Conservation (phyloP, 2,888 invertebrate genomes). For the Plebejus melissa region DNA sequence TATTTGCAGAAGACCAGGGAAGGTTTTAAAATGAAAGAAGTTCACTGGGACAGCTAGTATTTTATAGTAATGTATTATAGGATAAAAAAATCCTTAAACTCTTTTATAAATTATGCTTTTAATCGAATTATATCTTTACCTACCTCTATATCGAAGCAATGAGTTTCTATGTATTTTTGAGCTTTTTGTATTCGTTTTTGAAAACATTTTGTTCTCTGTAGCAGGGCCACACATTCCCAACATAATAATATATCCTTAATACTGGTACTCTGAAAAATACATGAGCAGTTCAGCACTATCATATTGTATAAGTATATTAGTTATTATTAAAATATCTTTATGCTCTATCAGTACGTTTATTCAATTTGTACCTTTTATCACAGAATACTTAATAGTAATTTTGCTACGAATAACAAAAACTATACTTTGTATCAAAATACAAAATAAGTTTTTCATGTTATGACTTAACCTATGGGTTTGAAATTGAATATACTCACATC, state of each 20-base stretch:
- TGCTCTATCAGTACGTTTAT: background rate
- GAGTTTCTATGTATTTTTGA: constrained; percentile 15
- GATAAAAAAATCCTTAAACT: background rate
- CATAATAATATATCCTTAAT: constrained; percentile 38
- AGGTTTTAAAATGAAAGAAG: too few relatives aligned
- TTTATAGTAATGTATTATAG: background rate
- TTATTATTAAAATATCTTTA: background rate
- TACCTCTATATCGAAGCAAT: constrained; percentile 11
- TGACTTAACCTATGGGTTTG: background rate
- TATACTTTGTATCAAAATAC: background rate
- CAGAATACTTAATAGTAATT: background rate
- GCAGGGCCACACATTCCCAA: constrained; percentile 43
- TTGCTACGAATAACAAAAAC: background rate
- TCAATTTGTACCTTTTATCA: background rate
- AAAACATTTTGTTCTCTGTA: constrained; percentile 39
- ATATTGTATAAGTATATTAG: background rate
- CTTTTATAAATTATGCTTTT: background rate
- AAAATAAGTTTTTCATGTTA: background rate
- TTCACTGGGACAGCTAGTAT: too few relatives aligned
- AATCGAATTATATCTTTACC: constrained; percentile 12
- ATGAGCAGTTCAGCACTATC: background rate
- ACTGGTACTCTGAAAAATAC: constrained; percentile 33
- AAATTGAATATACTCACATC: constrained; percentile 28
- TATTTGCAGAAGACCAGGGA: too few relatives aligned
- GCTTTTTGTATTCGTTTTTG: constrained; percentile 32